A percentile compares a stretch with the other conserved stretches of the same genome.
Evolutionary conservation across 2,797 vertebrate genomes (phyloP).

Genomic region (Cyprinodon diabolis): DNA sequence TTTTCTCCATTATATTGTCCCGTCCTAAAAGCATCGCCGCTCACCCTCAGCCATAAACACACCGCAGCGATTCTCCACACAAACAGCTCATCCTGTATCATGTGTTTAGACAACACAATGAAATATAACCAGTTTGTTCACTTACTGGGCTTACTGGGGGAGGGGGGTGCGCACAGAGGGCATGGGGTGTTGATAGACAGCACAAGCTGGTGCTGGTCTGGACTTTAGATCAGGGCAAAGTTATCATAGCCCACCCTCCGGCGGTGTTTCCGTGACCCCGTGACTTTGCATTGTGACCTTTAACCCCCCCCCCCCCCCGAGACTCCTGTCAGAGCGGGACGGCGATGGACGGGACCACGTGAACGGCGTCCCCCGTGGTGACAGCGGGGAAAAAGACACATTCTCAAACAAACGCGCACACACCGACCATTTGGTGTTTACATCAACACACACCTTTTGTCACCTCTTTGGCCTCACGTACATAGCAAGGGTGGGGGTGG

Average conservation of each 20-base stretch:
- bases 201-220: conserved; percentile 70
- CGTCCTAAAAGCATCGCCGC: conserved; percentile 58
- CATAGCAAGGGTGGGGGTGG: conserved; percentile 5
- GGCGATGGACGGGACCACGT: conserved; percentile 50
- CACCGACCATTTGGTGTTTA: conserved; percentile 71
- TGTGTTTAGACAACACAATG: conserved; percentile 72
- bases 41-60: conserved; percentile 57
- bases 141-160: conserved; percentile 14
- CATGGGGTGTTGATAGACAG: conserved; percentile 63
- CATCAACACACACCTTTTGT: conserved; percentile 69
- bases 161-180: conserved; percentile 8
- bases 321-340: conserved; percentile 62
- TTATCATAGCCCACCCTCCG: conserved; percentile 75
- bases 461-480: conserved; percentile 45
- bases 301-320: conserved; percentile 40
- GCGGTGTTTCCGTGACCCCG: conserved; percentile 74
- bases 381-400: conserved; percentile 30
- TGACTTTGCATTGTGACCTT: conserved; percentile 59
- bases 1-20: conserved; percentile 60
- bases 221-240: conserved; percentile 76
- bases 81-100: conserved; percentile 76
- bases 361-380: conserved; percentile 57
- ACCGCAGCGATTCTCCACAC: conserved; percentile 61
- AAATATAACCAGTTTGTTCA: conserved; percentile 71
- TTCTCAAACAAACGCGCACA: conserved; percentile 39